These are phyloP conservation scores for Platycheirus rosarum DNA, from an alignment of 2,888 invertebrate genomes.

Conservation along the genomic window DNA sequence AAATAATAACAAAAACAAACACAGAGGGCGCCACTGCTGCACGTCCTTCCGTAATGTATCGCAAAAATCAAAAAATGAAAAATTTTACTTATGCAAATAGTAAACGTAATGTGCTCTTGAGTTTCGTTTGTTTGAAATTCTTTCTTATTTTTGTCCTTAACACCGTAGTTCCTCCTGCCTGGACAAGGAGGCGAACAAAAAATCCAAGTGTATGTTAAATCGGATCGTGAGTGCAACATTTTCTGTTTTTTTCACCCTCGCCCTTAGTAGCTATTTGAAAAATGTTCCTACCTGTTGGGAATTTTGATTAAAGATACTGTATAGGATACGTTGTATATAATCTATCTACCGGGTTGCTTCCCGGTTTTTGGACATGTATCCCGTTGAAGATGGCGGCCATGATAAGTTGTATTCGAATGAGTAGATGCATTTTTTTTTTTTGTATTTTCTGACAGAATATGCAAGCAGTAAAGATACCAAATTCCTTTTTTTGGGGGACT, in stretches of 20 bases:
- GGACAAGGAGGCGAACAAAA: background rate
- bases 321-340: constrained; percentile 37
- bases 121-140: constrained; percentile 62
- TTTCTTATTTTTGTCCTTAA: constrained; percentile 17
- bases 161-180: constrained; percentile 12
- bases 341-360: constrained; percentile 1
- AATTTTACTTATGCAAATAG: constrained; percentile 73
- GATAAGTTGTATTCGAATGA: constrained; percentile 71
- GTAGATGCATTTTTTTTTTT: constrained; percentile 38
- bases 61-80: constrained; percentile 65
- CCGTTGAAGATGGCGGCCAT: constrained; percentile 57
- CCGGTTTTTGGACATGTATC: background rate
- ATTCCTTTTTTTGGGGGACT: constrained; percentile 33
- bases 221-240: constrained; percentile 23
- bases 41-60: constrained; percentile 14
- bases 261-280: constrained; percentile 74
- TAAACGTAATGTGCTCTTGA: constrained; percentile 67
- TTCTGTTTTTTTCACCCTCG: constrained; percentile 76
- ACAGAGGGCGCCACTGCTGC: constrained; percentile 9
- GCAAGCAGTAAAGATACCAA: constrained; percentile 21
- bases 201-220: constrained; percentile 41
- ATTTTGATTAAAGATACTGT: constrained; percentile 82
- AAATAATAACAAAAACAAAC: background rate
- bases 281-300: constrained; percentile 79
- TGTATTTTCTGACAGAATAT: background rate